Base-by-base conservation (phyloP, 2,113 vertebrate species). In the Pithys albifrons region DNA sequence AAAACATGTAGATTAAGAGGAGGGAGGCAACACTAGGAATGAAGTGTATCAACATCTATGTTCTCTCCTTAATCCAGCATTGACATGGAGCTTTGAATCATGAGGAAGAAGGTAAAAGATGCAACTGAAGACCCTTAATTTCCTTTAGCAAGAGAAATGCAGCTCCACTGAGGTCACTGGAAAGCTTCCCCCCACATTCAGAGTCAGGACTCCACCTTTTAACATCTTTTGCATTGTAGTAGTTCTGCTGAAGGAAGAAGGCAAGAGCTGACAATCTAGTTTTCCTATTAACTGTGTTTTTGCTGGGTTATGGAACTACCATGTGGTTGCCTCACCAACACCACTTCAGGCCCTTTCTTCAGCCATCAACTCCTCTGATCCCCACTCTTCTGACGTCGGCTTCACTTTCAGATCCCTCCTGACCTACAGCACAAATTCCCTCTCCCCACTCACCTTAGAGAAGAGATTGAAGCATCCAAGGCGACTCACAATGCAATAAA, bases 391-490 rank as follows among this genome's bases (percentile, higher is more conserved):
- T 33, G 12, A 22, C 35, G 23, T 2, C 62, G 61, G 41, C 39
- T 25, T 58, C 33, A 41, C 31, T 81, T 43, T 58, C 31, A 72
- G 25, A 35, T 61, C 43, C 76, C 52, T 70, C 73, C 61, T 23
- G 37, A 66, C 17, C 49, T 43, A 49, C 33, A 67, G 62, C 17
- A 79, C 51, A 46, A 51, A 55, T n/a, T 72, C 75, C 27, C 7
- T 48, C n/a, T 48, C 10, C 25, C 28, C 14, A 31, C 91, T 98
- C 97, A 99, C 99, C 99, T 99, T 99, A 12, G 99, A 99, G 95
- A 99, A 99, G 94, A 99, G 99, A 94, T 98, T 99, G 91, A 99
- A 99, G 97, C 99, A 99, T 39, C 99, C 99, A 72, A 99, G 98
- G 41, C 99, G 99, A 97, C 99, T 99, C 94, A 99, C 98, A 31